Base-by-base conservation (phyloP, 1,140 invertebrate genomes). In the Drosophila saltans region DNA sequence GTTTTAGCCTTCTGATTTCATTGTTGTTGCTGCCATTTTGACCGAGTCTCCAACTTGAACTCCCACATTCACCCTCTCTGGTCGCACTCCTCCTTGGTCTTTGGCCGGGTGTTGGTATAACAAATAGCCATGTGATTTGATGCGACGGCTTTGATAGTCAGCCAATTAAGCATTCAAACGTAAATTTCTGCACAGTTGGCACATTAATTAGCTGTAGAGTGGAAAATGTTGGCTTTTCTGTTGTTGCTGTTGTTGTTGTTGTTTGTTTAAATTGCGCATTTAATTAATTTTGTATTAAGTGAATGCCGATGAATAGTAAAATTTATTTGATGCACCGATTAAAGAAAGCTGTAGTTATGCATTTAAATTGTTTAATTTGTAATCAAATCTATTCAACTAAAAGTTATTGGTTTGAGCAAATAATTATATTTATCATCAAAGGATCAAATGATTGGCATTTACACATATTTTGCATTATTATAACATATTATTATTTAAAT, bases 121-220 rank as follows among this genome's bases (percentile, higher is more conserved):
- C 83, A 86, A 86, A 86, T 88, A 86, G 83, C 80, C 83, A 86
- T 86, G 83, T 88, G 83, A 86, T 86, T 86, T 86, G 80, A 88
- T 86, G 83, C 83, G 82, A 86, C 82, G 82, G 75, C 83, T 82
- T 62, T 81, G 80, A 86, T 88, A 88, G 83, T 69, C 82, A 72
- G 76, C 83, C 82, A 86, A 88, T 86, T 86, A 86, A 86, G 82
- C 82, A 88, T 88, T 86, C 80, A 88, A 88, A 88, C 83, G 82
- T 88, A 88, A 81, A 86, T 86, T 86, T 86, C 72, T 82, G 83
- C 80, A 73, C 76, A 88, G 83, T 80, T 80, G 69, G 76, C 83
- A 24, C 45, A 79, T 86, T 86, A 88, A 82, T 82, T 80, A 75
- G 82, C 26, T 36, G 75, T 55, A 57, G 30, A 16, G 26, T 8